These are phyloP conservation scores for Argya squamiceps DNA, from an alignment of 2,797 vertebrate species.

Conservation along the genomic window DNA sequence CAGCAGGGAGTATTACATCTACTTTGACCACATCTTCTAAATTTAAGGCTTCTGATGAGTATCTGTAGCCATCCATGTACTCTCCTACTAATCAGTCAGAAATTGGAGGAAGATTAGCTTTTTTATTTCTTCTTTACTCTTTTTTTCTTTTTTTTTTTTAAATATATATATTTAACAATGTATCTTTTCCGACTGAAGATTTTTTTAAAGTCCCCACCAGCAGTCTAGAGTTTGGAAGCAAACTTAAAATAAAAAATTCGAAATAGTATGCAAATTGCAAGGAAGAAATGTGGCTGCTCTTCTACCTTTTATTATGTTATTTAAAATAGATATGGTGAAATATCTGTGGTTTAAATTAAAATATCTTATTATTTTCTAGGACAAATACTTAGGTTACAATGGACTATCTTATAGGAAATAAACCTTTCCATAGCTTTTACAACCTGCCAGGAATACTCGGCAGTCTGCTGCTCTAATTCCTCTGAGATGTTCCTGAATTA, in stretches of 20 bases:
- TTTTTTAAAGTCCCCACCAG: background rate
- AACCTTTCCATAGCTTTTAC: background rate
- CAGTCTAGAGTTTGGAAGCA: background rate
- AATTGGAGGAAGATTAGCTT: background rate
- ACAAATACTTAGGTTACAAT: background rate
- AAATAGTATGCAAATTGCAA: background rate
- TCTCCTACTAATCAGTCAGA: background rate
- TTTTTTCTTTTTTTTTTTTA: background rate
- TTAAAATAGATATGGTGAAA: background rate
- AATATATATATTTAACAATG: background rate
- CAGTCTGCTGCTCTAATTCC: background rate
- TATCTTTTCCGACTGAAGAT: background rate
- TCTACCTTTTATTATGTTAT: background rate
- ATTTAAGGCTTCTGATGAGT: background rate
- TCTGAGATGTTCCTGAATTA: background rate
- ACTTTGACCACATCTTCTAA: background rate
- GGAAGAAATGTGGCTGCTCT: background rate
- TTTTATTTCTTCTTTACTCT: background rate
- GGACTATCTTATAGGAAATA: background rate
- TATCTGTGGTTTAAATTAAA: background rate
- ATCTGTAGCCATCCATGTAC: background rate
- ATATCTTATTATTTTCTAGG: background rate
- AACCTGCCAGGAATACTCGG: background rate
- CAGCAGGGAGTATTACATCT: background rate
- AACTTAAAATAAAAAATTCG: background rate